Evolutionary conservation across 2,797 vertebrate species (phyloP), one percentile per base, ranked within the genome.

Genomic region (Mormyrus proboscirostris): DNA sequence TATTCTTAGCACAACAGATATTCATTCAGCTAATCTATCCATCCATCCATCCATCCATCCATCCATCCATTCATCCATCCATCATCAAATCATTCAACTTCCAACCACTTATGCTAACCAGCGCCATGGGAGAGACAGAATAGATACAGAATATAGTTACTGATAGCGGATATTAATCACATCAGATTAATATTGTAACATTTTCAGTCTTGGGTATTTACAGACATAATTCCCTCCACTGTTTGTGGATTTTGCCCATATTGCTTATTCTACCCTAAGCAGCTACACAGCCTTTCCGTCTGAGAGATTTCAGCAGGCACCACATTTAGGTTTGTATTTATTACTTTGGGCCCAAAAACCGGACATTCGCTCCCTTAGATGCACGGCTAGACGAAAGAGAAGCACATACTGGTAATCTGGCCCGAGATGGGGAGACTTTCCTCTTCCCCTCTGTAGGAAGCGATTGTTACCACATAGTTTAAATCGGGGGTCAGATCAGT

Each of bases 391-490:
- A 59, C n/a, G 22, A 14, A 59, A 19, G n/a, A 73, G 10, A 57
- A 4, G 47, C 83, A 95, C 98, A 98, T 96, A 99, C 98, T 96
- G 94, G 97, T 99, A 91, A 99, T 94, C 92, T 97, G 97, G 84
- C 98, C 98, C 91, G 97, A 96, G 91, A 98, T 94, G 90, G 98
- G 97, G 87, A 97, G 91, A 94, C 98, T 99, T 93, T 99, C 97
- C 90, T 97, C 95, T 65, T 93, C 93, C 89, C 97, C 94, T 12
- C 94, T 88, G 91, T 96, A 98, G n/a, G 98, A 96, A 87, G 92
- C 90, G 92, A 99, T 96, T 19, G 96, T 97, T 87, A 99, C 97
- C 55, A 93, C 89, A 92, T 99, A 99, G 83, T 98, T 96, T 95
- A 96, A 91, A 94, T 97, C 97, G 93, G 97, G 93, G 92, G 87